Percentiles rank a stretch among this genome's conserved stretches.
Evolutionary conservation across 2,888 invertebrate genomes (phyloP).

Genomic region (Hirtodrosophila alboralis): DNA sequence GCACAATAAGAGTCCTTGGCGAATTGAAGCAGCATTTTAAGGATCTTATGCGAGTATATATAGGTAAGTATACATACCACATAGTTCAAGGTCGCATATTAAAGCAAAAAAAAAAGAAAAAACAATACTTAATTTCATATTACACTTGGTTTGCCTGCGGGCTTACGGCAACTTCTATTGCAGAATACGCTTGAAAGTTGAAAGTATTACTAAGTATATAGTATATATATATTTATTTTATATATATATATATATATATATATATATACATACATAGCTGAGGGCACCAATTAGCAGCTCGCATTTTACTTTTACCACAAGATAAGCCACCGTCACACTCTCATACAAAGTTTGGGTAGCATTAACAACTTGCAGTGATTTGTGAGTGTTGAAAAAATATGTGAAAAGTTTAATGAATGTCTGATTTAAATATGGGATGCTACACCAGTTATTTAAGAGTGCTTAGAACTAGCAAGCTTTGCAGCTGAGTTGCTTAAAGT

Average conservation of each 20-base stretch:
- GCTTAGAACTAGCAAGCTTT: slow-evolving; percentile 14
- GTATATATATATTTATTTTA: not conserved
- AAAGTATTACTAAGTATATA: not conserved
- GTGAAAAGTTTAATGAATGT: slow-evolving; percentile 49
- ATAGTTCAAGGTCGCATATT: not conserved
- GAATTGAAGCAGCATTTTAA: slow-evolving; percentile 16
- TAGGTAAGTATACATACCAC: not conserved
- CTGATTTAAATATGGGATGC: slow-evolving; percentile 10
- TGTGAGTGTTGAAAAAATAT: slow-evolving; percentile 34
- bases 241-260: not conserved
- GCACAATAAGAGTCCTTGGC: not conserved
- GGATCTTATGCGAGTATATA: slow-evolving; percentile 2
- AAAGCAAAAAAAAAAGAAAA: not conserved
- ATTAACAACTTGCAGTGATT: slow-evolving; percentile 29
- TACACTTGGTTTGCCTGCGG: not conserved
- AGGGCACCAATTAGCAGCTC: slow-evolving; percentile 57
- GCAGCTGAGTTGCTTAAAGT: slow-evolving; percentile 16
- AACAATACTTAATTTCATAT: not conserved
- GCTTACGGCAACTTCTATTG: too few species aligned
- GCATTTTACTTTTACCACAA: slow-evolving; percentile 14
- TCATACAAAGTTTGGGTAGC: slow-evolving; percentile 16
- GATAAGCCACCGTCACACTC: slow-evolving; percentile 40
- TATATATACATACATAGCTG: slow-evolving; percentile 15
- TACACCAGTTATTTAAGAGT: slow-evolving; percentile 19
- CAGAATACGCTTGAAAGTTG: slow-evolving; percentile 6